Conservation (phyloP, 2,113 vertebrate genomes). For the Dipodomys stephensi region DNA sequence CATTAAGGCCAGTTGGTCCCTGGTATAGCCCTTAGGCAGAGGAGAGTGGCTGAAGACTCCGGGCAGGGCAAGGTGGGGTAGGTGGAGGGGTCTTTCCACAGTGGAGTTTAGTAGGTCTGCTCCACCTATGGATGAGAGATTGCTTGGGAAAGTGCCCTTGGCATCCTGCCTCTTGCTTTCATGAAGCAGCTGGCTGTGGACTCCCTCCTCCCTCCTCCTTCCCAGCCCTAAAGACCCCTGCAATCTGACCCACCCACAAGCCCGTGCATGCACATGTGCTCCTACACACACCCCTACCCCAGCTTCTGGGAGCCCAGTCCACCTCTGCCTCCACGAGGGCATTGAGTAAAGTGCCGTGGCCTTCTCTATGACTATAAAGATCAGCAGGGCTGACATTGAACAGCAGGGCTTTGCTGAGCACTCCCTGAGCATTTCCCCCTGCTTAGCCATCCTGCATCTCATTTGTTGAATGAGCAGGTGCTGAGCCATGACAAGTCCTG, state of each 20-base stretch:
- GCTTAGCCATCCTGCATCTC: neutral
- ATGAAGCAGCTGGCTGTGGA: neutral
- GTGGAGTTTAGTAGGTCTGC: neutral
- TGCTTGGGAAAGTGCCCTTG: neutral
- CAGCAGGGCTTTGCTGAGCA: neutral
- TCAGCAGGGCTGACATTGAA: neutral
- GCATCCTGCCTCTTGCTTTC: neutral
- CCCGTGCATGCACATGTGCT: no score
- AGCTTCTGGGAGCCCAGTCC: neutral
- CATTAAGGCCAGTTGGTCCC: neutral
- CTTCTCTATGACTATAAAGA: neutral
- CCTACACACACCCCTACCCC: neutral
- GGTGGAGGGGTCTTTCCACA: neutral
- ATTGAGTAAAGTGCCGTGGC: neutral
- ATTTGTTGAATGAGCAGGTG: neutral
- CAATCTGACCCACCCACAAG: no score
- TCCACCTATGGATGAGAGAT: neutral
- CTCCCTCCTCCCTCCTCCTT: neutral
- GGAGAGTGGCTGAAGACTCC: neutral
- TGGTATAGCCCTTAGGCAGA: neutral
- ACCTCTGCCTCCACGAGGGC: accelerated
- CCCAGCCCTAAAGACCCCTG: no score
- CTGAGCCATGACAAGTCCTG: neutral
- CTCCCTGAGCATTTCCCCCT: neutral
- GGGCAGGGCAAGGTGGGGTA: accelerated